These are phyloP conservation scores for Drosophila testacea DNA, from an alignment of 2,888 invertebrate species.

Conservation along the genomic window DNA sequence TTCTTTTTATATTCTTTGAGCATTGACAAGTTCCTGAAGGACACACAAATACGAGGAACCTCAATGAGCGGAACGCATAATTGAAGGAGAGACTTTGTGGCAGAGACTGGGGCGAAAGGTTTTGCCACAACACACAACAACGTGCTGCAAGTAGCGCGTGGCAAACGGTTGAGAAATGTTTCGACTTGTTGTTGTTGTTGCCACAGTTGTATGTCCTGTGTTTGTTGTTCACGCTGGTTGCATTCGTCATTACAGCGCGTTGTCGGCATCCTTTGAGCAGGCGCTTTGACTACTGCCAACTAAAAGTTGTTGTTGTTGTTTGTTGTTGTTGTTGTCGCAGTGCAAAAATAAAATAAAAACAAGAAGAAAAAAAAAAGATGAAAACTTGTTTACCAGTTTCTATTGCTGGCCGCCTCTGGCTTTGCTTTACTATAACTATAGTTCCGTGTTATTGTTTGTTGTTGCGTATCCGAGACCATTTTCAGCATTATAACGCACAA, in stretches of 20 bases:
- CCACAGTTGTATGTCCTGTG: conserved; percentile 18
- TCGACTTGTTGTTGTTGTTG: conserved; percentile 38
- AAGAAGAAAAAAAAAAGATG: conserved; percentile 50
- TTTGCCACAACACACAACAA: conserved; percentile 8
- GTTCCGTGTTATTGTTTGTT: conserved; percentile 60
- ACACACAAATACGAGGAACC: not conserved
- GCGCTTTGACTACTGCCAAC: conserved; percentile 70
- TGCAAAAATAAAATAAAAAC: conserved; percentile 5
- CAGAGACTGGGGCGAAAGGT: not conserved
- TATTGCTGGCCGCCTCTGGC: conserved; percentile 53
- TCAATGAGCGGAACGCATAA: not conserved
- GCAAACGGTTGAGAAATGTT: conserved; percentile 56
- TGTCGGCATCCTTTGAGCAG: conserved; percentile 68
- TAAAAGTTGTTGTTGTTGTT: conserved; percentile 32
- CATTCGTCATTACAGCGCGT: conserved; percentile 49
- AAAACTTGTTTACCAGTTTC: conserved; percentile 73
- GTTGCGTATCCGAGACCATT: conserved; percentile 67
- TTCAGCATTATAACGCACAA: conserved; percentile 63
- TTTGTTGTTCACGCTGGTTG: conserved; percentile 58
- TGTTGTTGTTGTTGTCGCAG: conserved; percentile 28
- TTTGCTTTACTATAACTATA: conserved; percentile 50
- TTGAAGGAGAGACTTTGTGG: not conserved
- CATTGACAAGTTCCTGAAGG: not conserved
- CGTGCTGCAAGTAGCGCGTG: not conserved
- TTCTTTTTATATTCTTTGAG: not conserved